Evolutionary conservation across 2,113 vertebrate species (phyloP).

Genomic region (Oplegnathus fasciatus): DNA sequence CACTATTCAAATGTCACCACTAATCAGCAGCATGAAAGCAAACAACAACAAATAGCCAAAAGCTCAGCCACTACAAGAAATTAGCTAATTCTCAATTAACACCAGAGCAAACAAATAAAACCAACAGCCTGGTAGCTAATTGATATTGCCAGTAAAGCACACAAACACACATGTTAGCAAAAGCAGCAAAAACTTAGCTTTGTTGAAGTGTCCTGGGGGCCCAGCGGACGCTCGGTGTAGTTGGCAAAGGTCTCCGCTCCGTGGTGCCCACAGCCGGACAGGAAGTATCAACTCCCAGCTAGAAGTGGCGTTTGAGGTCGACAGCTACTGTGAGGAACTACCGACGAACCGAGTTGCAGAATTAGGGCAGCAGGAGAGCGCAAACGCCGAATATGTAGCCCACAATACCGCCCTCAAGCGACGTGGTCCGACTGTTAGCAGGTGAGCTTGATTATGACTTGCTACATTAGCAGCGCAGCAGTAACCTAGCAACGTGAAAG

Average conservation of each 20-base stretch:
- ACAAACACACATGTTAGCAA: not conserved
- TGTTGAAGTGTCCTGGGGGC: not conserved
- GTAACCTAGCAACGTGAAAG: not conserved
- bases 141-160: not conserved
- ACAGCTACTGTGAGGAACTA: not conserved
- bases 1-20: not conserved
- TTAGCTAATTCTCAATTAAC: not conserved
- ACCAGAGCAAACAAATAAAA: not conserved
- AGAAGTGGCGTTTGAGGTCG: not conserved
- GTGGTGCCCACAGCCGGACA: not conserved
- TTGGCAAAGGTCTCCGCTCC: not conserved
- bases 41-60: slow-evolving; percentile 1
- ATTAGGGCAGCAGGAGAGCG: not conserved
- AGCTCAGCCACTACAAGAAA: not conserved
- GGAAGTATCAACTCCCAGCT: not conserved
- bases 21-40: not conserved
- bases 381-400: not conserved
- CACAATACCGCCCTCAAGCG: not conserved
- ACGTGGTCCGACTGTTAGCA: not conserved
- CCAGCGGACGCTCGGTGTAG: not conserved
- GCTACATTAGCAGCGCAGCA: accelerated
- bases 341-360: too few relatives aligned
- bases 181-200: not conserved
- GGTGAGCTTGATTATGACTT: not conserved
- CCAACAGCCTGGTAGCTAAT: not conserved